These are phyloP conservation scores for Nannobrachium achirus DNA, from an alignment of 2,113 vertebrate species.

Conservation along the genomic window DNA sequence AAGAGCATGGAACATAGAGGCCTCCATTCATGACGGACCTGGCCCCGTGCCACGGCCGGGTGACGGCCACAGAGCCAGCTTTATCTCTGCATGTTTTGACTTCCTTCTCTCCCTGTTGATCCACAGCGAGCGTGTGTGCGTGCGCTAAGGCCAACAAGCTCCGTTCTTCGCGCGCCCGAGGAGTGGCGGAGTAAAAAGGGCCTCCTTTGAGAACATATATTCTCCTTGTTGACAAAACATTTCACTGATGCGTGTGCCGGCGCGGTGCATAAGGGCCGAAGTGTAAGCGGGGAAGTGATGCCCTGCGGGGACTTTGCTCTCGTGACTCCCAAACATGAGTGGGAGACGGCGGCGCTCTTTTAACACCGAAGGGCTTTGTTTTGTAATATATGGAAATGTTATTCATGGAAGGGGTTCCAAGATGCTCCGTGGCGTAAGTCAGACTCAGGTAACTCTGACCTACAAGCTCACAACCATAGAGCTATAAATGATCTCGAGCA, in stretches of 20 bases:
- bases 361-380: conserved; percentile 8
- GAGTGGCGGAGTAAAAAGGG: neutral
- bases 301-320: neutral
- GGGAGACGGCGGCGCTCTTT: conserved; percentile 7
- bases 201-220: conserved; percentile 40
- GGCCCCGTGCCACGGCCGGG: conserved; percentile 16
- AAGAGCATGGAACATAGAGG: conserved; percentile 19
- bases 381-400: conserved; percentile 59
- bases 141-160: conserved; percentile 32
- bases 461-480: no score
- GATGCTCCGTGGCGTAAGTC: conserved; percentile 27
- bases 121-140: conserved; percentile 3
- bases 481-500: no score
- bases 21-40: conserved; percentile 29
- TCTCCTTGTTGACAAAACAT: conserved; percentile 34
- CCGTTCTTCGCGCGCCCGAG: conserved; percentile 23
- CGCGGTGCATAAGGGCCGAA: conserved; percentile 22
- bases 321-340: conserved; percentile 9
- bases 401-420: conserved; percentile 55
- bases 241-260: conserved; percentile 2
- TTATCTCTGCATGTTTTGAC: conserved; percentile 36
- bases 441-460: conserved; percentile 45
- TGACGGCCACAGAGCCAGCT: conserved; percentile 34
- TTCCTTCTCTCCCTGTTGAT: conserved; percentile 34
- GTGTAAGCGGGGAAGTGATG: no score